Percentiles rank a stretch among this genome's conserved stretches.
Conservation (phyloP, 2,113 vertebrate genomes). For the Heteronetta atricapilla region DNA sequence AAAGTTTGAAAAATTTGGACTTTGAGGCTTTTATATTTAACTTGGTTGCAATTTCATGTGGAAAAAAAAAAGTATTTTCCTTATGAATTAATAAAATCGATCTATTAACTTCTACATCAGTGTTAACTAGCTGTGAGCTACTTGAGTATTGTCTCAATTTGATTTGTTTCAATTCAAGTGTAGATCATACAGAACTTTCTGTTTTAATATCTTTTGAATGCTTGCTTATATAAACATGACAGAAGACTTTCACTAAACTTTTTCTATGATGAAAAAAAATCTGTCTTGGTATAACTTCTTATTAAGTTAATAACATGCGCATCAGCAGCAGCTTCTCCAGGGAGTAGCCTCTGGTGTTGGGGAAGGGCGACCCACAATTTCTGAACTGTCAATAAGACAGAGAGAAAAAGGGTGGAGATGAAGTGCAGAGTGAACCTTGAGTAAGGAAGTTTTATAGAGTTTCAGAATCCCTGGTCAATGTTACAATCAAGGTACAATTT, state of each 20-base stretch:
- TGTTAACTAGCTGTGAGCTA: slow-evolving; percentile 36
- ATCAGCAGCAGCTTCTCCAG: neutral
- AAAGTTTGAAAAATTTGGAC: neutral
- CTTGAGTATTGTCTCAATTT: neutral
- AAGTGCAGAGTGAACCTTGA: neutral
- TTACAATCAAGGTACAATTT: neutral
- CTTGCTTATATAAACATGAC: slow-evolving; percentile 57
- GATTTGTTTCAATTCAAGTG: slow-evolving; percentile 66
- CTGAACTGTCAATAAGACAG: neutral
- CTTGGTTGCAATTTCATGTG: neutral
- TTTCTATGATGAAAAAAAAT: neutral
- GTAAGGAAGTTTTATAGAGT: neutral
- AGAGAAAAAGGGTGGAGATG: neutral
- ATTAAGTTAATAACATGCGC: neutral
- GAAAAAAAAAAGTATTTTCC: slow-evolving; percentile 35
- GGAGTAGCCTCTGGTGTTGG: neutral
- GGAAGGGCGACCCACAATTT: neutral
- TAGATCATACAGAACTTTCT: slow-evolving; percentile 50
- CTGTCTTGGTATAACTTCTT: neutral
- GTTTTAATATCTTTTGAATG: slow-evolving; percentile 8
- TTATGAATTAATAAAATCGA: slow-evolving; percentile 21
- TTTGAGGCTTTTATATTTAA: neutral
- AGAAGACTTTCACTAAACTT: neutral
- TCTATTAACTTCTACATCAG: neutral
- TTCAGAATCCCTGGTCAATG: neutral